A percentile compares a stretch with the other conserved stretches of the same genome.
These are phyloP conservation scores for Syrmaticus mikado DNA, from an alignment of 2,113 vertebrate species.

Conservation along the genomic window DNA sequence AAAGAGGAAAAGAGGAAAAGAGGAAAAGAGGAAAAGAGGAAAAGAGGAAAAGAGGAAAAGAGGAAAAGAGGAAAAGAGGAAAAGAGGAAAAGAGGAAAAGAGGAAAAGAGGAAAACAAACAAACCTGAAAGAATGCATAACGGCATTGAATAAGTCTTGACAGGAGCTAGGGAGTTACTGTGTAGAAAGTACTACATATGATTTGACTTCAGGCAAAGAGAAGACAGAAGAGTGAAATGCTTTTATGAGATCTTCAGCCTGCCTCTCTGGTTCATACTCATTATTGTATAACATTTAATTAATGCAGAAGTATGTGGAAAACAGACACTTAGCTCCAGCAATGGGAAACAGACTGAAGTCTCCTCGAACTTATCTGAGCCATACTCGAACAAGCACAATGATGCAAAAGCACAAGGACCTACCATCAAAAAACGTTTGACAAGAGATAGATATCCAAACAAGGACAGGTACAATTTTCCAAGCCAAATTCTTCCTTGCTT, in stretches of 20 bases:
- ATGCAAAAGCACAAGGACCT: constrained; percentile 64
- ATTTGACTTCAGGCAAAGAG: not conserved
- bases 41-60: no score
- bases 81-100: not conserved
- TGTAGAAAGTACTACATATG: not conserved
- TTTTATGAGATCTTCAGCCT: not conserved
- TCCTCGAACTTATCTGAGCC: constrained; percentile 29
- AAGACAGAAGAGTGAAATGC: constrained; percentile 1
- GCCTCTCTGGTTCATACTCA: not conserved
- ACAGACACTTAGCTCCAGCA: not conserved
- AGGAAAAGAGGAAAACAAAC: not conserved
- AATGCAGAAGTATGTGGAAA: not conserved
- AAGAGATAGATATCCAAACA: not conserved
- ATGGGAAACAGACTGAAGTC: not conserved
- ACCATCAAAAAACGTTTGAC: not conserved
- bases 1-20: not conserved
- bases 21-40: not conserved
- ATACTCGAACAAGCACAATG: constrained; percentile 62
- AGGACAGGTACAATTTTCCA: not conserved
- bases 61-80: no score
- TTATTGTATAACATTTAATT: not conserved
- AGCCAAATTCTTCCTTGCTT: not conserved
- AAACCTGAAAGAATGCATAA: not conserved
- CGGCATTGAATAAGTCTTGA: not conserved
- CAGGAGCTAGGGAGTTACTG: not conserved